Conservation (phyloP, 1,140 invertebrate species). For the Atta colombica region DNA sequence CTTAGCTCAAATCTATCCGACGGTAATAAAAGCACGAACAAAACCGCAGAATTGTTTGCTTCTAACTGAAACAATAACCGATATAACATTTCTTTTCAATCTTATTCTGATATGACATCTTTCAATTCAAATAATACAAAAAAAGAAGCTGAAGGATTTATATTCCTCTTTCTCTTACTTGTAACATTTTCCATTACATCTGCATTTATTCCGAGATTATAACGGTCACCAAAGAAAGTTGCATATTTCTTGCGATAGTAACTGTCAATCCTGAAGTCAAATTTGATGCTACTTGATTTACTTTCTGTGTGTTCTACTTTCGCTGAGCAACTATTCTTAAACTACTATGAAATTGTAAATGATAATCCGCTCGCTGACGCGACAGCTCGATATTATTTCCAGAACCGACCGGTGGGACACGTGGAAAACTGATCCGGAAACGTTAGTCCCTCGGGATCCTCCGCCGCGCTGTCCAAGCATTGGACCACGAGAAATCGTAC, state of each 20-base stretch:
- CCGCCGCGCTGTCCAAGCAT: not conserved
- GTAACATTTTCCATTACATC: not conserved
- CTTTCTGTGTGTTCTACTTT: not conserved
- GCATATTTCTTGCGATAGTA: not conserved
- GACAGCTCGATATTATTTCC: conserved; percentile 49
- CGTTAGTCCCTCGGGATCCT: conserved; percentile 13
- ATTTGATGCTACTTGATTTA: conserved; percentile 20
- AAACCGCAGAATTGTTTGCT: conserved; percentile 31
- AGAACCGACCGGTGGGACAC: conserved; percentile 2
- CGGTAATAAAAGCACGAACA: conserved; percentile 24
- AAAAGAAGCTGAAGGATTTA: not conserved
- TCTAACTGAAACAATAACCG: conserved; percentile 25
- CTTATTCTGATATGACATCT: not conserved
- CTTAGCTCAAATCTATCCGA: conserved; percentile 38
- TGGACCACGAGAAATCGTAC: conserved; percentile 33
- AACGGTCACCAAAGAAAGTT: not conserved
- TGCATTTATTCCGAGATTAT: not conserved
- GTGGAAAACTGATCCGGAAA: conserved; percentile 46
- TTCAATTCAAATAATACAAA: not conserved
- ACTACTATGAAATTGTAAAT: not conserved
- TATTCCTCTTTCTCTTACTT: not conserved
- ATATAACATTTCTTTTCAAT: conserved; percentile 10
- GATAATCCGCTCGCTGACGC: conserved; percentile 24
- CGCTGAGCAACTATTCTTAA: not conserved
- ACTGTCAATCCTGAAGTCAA: conserved; percentile 18